Percentiles rank a stretch among this genome's conserved stretches.
These are phyloP conservation scores for Chanos chanos DNA, from an alignment of 2,797 vertebrate genomes.

Conservation along the genomic window DNA sequence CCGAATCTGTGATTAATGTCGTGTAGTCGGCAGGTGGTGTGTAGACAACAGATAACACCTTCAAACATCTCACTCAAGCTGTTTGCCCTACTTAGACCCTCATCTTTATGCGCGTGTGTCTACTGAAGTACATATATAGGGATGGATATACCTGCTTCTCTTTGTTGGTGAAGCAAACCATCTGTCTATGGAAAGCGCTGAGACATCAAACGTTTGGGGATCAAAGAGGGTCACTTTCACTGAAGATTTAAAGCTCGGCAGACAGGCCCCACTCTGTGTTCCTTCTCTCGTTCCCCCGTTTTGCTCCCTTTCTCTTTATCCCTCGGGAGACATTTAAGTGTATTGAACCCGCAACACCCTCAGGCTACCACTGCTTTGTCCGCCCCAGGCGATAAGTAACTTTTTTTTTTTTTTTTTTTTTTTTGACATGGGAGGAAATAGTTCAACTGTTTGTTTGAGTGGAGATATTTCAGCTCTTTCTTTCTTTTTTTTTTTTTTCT, in stretches of 20 bases:
- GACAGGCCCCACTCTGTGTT: slow-evolving; percentile 32
- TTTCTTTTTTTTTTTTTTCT: no score
- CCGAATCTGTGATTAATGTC: no score
- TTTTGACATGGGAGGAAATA: slow-evolving; percentile 56
- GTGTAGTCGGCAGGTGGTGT: no score
- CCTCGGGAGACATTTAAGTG: slow-evolving; percentile 40
- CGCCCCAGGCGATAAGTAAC: slow-evolving; percentile 36
- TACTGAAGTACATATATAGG: not conserved
- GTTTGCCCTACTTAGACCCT: no score
- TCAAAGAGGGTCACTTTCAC: slow-evolving; percentile 32
- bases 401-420: no score
- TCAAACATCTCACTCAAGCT: no score
- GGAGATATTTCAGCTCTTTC: no score
- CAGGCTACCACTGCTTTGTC: slow-evolving; percentile 36
- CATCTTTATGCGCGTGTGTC: not conserved
- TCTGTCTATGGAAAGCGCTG: slow-evolving; percentile 30
- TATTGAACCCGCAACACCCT: slow-evolving; percentile 48
- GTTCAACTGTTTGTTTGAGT: slow-evolving; percentile 38
- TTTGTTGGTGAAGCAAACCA: slow-evolving; percentile 20
- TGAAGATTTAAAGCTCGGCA: slow-evolving; percentile 37
- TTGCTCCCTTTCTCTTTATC: slow-evolving; percentile 28
- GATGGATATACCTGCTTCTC: not conserved
- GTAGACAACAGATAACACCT: no score
- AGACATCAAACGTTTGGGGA: slow-evolving; percentile 43
- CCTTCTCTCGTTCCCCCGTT: slow-evolving; percentile 26